Percentiles rank a stretch among this genome's conserved stretches.
These are phyloP conservation scores for Eubucco bourcierii DNA, from an alignment of 2,113 vertebrate genomes.

Conservation along the genomic window DNA sequence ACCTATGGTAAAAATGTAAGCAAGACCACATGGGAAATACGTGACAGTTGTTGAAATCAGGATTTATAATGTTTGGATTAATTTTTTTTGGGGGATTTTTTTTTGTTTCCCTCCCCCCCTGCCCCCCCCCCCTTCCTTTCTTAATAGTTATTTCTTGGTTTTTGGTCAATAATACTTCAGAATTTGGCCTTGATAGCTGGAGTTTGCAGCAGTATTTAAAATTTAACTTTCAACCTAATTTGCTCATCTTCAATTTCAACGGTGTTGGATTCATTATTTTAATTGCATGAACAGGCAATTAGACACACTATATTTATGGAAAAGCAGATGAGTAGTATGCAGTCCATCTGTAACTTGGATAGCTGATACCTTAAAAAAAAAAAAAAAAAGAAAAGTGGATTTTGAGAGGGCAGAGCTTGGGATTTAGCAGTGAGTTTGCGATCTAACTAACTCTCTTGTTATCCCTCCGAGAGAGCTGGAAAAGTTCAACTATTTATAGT, in stretches of 20 bases:
- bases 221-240: constrained; percentile 47
- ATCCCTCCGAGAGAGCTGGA: constrained; percentile 37
- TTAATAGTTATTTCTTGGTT: neutral
- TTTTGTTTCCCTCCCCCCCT: too few species aligned
- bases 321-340: neutral
- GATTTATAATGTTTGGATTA: neutral
- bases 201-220: constrained; percentile 40
- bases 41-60: neutral
- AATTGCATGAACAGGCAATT: neutral
- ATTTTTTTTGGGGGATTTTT: neutral
- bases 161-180: neutral
- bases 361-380: neutral
- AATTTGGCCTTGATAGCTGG: neutral
- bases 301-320: neutral
- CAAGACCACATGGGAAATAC: neutral
- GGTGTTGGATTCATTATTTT: constrained; percentile 48
- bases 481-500: constrained; percentile 64
- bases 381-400: neutral
- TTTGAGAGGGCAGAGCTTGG: neutral
- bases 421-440: neutral
- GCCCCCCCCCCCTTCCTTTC: neutral
- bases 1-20: neutral
- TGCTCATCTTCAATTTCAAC: constrained; percentile 62
- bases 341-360: neutral
- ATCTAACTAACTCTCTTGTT: constrained; percentile 46